Evolutionary conservation across 2,888 invertebrate genomes (phyloP).

Genomic region (Tanypteryx hageni): DNA sequence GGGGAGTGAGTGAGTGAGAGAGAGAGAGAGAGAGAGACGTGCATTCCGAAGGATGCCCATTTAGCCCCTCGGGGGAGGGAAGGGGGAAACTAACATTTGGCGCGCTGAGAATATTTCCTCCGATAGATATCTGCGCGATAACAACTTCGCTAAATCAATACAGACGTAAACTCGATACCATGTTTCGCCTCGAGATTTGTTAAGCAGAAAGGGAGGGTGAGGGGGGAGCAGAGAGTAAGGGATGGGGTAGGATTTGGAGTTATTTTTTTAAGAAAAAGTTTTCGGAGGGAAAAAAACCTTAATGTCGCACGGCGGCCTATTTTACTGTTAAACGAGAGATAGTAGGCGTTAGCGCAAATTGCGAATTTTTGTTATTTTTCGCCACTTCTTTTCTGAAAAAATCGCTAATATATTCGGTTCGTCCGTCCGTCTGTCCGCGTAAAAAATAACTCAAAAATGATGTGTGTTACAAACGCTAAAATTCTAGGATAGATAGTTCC

Average conservation of each 20-base stretch:
- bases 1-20: not conserved
- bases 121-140: conserved; percentile 42
- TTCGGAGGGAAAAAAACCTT: too few species aligned
- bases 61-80: not conserved
- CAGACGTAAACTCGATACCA: not conserved
- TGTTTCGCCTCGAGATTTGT: conserved; percentile 1
- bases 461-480: too few species aligned
- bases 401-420: too few species aligned
- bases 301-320: too few species aligned
- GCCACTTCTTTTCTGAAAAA: too few species aligned
- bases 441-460: too few species aligned
- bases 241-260: not conserved
- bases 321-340: too few species aligned
- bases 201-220: not conserved
- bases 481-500: too few species aligned
- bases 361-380: too few species aligned
- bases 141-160: conserved; percentile 31
- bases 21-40: not conserved
- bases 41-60: not conserved
- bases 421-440: too few species aligned
- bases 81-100: conserved; percentile 33
- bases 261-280: not conserved
- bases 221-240: not conserved
- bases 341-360: too few species aligned
- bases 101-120: conserved; percentile 39